Conservation (phyloP, 2,113 vertebrate genomes). For the Tetrax tetrax region DNA sequence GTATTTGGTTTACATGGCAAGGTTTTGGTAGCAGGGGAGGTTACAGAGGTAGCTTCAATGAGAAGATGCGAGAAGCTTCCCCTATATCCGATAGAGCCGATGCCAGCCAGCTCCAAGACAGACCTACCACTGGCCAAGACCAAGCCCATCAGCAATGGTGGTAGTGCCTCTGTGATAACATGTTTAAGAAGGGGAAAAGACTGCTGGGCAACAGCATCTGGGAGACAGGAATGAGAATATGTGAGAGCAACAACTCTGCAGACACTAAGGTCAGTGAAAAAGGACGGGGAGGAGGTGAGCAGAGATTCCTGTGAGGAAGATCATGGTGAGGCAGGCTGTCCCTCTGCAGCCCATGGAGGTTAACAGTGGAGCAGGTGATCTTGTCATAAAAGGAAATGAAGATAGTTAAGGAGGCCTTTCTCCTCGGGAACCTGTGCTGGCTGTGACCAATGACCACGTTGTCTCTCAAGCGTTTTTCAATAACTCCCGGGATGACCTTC, state of each 20-base stretch:
- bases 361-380: too few species aligned
- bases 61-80: neutral
- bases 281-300: neutral
- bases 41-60: neutral
- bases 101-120: neutral
- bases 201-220: neutral
- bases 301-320: neutral
- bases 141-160: fast-evolving
- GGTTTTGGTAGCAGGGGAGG: too few species aligned
- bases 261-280: neutral
- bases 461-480: too few species aligned
- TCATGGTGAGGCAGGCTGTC: neutral
- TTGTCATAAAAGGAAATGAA: too few species aligned
- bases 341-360: neutral
- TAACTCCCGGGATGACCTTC: too few species aligned
- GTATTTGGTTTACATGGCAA: neutral
- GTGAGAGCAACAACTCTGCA: neutral
- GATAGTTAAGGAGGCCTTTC: too few species aligned
- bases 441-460: too few species aligned
- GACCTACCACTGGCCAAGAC: neutral
- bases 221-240: neutral
- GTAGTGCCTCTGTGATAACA: neutral
- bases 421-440: too few species aligned
- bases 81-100: neutral
- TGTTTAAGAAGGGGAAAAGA: neutral